These are phyloP conservation scores for Nannospalax galili DNA, from an alignment of 2,113 vertebrate species.

Conservation along the genomic window DNA sequence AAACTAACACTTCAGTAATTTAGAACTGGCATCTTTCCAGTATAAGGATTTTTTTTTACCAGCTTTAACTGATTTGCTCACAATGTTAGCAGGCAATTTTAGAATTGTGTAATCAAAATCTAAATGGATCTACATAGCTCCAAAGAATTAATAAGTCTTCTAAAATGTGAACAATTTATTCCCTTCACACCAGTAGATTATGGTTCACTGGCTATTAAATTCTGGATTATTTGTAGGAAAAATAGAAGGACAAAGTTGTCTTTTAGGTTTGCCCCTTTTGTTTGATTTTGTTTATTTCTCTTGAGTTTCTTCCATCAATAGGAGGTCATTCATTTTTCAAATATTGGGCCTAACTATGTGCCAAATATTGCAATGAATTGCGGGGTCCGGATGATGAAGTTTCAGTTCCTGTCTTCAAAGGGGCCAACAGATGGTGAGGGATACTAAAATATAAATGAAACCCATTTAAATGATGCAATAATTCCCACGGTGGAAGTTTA, in stretches of 20 bases:
- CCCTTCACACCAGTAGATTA: conserved; percentile 73
- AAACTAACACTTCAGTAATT: conserved; percentile 65
- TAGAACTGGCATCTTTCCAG: conserved; percentile 69
- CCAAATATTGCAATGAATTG: conserved; percentile 46
- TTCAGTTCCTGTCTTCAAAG: conserved; percentile 47
- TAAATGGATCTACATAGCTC: conserved; percentile 74
- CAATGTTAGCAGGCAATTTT: conserved; percentile 71
- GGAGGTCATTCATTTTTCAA: conserved; percentile 55
- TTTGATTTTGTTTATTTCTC: conserved; percentile 75
- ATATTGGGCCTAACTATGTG: conserved; percentile 2
- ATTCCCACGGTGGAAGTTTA: conserved; percentile 43
- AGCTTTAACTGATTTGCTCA: conserved; percentile 73
- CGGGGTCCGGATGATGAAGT: not conserved
- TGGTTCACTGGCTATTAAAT: conserved; percentile 78
- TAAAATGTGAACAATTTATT: conserved; percentile 76
- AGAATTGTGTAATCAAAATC: conserved; percentile 77
- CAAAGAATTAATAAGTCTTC: conserved; percentile 77
- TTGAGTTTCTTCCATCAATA: conserved; percentile 37
- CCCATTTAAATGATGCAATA: conserved; percentile 53
- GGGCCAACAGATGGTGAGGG: conserved; percentile 45
- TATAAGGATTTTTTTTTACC: conserved; percentile 52
- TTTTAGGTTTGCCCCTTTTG: conserved; percentile 65
- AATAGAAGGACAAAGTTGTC: conserved; percentile 71
- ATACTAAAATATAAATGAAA: conserved; percentile 45
- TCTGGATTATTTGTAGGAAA: conserved; percentile 77